These are phyloP conservation scores for Acanthopleura granulata DNA, from an alignment of 2,888 invertebrate species.

Conservation along the genomic window DNA sequence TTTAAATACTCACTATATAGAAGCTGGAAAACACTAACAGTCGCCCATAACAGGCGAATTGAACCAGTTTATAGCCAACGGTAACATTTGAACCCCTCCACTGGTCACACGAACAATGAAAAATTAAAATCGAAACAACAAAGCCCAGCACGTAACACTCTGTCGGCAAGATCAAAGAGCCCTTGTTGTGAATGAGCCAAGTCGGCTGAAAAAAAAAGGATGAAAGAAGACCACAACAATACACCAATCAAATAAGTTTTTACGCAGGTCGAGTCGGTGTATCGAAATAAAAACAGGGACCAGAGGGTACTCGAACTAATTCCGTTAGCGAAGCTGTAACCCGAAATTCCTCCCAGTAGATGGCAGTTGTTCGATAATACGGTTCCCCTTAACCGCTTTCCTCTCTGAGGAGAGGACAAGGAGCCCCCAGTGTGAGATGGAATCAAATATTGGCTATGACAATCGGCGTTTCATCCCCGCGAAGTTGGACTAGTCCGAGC, in stretches of 20 bases:
- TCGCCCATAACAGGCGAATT: background rate
- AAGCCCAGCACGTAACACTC: conserved; percentile 14
- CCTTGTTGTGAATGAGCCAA: conserved; percentile 11
- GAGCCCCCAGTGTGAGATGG: no score
- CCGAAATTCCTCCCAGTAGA: no score
- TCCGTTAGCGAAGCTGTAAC: no score
- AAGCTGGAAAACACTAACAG: no score
- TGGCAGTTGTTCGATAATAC: no score
- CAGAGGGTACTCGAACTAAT: background rate
- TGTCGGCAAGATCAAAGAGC: conserved; percentile 12
- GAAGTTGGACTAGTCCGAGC: background rate
- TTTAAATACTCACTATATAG: background rate
- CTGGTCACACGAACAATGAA: background rate
- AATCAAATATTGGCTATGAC: background rate
- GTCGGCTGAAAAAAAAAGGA: conserved; percentile 1
- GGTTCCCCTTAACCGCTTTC: no score
- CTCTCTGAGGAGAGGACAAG: no score
- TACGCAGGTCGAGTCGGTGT: background rate
- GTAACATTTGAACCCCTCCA: conserved; percentile 8
- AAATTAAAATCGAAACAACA: conserved; percentile 17
- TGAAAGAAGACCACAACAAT: conserved; percentile 10
- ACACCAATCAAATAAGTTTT: conserved; percentile 19
- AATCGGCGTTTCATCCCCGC: background rate
- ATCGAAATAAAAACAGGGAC: background rate
- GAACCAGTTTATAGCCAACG: background rate